A percentile compares a stretch with the other conserved stretches of the same genome.
Evolutionary conservation across 2,888 invertebrate species (phyloP).

Genomic region (Dicranocentrus wangi): DNA sequence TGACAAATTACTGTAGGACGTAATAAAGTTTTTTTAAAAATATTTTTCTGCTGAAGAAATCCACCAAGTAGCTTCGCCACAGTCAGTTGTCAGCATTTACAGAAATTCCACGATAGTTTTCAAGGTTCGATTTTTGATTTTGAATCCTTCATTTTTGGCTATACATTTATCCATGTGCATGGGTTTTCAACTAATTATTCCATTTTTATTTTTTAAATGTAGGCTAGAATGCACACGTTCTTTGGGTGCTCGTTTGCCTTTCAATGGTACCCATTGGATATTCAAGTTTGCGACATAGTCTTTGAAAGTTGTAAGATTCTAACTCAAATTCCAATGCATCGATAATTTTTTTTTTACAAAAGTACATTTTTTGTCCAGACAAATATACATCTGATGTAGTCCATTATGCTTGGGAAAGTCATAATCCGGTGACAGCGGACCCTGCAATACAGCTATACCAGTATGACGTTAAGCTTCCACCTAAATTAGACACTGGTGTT

Average conservation of each 20-base stretch:
- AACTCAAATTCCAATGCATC: no score
- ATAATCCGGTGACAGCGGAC: background rate
- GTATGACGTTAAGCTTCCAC: slow-evolving; percentile 53
- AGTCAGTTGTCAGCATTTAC: slow-evolving; percentile 86
- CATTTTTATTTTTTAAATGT: no score
- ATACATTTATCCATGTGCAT: no score
- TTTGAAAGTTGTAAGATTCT: slow-evolving; percentile 90
- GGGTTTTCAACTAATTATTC: no score
- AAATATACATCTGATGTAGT: slow-evolving; percentile 19
- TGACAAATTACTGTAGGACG: no score
- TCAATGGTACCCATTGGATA: slow-evolving; percentile 89
- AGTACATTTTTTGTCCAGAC: slow-evolving; percentile 15
- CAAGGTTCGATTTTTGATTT: no score
- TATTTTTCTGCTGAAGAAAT: no score
- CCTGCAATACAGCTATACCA: slow-evolving; percentile 52
- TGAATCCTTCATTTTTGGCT: no score
- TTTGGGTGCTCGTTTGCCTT: slow-evolving; percentile 92
- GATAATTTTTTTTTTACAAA: no score
- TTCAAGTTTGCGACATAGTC: slow-evolving; percentile 87
- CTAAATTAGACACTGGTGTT: slow-evolving; percentile 11
- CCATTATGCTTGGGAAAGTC: slow-evolving; percentile 30
- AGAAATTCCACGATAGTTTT: slow-evolving; percentile 87
- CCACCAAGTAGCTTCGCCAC: slow-evolving; percentile 85
- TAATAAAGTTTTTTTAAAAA: no score
- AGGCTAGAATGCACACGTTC: slow-evolving; percentile 89